Evolutionary conservation across 1,140 invertebrate species (phyloP).

Genomic region (Linepithema humile): DNA sequence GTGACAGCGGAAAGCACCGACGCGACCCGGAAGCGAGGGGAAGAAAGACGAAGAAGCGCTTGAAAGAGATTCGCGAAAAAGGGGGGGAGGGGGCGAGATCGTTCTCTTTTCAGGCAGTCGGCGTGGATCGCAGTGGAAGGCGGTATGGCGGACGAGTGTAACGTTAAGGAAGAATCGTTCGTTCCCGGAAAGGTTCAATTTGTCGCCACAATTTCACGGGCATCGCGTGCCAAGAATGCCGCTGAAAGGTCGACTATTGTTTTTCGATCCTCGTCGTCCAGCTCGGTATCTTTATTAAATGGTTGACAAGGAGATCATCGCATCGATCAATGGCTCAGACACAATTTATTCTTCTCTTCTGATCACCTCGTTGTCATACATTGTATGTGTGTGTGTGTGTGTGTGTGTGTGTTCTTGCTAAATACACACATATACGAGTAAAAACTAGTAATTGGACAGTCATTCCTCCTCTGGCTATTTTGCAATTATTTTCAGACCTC

Average conservation of each 20-base stretch:
- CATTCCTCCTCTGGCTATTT: not conserved
- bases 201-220: slow-evolving; percentile 70
- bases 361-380: not conserved
- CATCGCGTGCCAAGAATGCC: slow-evolving; percentile 68
- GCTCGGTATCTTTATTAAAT: slow-evolving; percentile 62
- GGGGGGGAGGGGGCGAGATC: not conserved
- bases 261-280: slow-evolving; percentile 55
- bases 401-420: too few species aligned
- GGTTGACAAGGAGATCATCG: not conserved
- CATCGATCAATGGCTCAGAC: slow-evolving; percentile 17
- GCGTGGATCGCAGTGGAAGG: slow-evolving; percentile 22
- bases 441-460: not conserved
- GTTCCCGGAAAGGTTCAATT: slow-evolving; percentile 65
- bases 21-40: not conserved
- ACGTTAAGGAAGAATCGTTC: slow-evolving; percentile 26
- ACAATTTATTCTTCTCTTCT: slow-evolving; percentile 15
- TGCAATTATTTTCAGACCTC: not conserved
- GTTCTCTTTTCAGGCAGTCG: slow-evolving; percentile 41
- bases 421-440: not conserved
- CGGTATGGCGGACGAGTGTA: not conserved
- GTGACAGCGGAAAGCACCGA: slow-evolving; percentile 10
- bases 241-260: slow-evolving; percentile 59
- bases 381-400: not conserved
- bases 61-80: slow-evolving; percentile 23
- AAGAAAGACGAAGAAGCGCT: slow-evolving; percentile 2